Evolutionary conservation across 2,888 invertebrate genomes (phyloP), one percentile per base, ranked within the genome.

Genomic region (Terebella lapidaria): DNA sequence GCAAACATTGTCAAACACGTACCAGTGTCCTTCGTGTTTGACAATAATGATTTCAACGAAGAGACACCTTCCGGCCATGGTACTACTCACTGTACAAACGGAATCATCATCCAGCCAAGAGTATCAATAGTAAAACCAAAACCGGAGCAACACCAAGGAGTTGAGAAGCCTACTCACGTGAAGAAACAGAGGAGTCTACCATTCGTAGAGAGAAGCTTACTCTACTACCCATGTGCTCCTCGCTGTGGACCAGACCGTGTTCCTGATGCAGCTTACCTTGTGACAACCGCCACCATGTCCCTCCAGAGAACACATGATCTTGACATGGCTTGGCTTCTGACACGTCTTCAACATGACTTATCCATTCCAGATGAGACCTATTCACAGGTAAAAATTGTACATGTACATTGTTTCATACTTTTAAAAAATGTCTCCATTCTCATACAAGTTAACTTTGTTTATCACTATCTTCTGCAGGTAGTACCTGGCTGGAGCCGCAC

Each of bases 61-160:
- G 49, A 49, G 15, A 49, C 49, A 18, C 20, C 49, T 18, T 49
- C 49, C 5, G 49, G 49, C 22, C 22, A 49, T 49, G 49, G 49
- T 20, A 49, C 49, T 22, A 49, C 49, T 18, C 49, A 49, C 22
- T 49, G 49, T 49, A 49, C 49, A 15, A 49, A 49, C 22, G 49
- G 49, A 18, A 49, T 49, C 22, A 49, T 49, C 20, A 20, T 49
- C 5, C 49, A 49, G 49, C 49, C 49, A 49, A 20, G 5, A 18
- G 15, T 10, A 5, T 49, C 55, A 67, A 69, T 62, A 65, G 61
- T 10, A 27, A 53, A 26, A 27, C 15, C 15, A 22, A 53, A 53
- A 27, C 10, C n/a, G 10, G 10, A 35, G 42, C 10, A 35, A 35
- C n/a, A 35, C 42, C n/a, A 35, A 10, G n/a, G 10, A 35, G 42